Percentiles rank a stretch among this genome's conserved stretches.
phyloP scores from a whole-genome alignment of 1,140 invertebrate species.

The Scaptomyza hsui region DNA sequence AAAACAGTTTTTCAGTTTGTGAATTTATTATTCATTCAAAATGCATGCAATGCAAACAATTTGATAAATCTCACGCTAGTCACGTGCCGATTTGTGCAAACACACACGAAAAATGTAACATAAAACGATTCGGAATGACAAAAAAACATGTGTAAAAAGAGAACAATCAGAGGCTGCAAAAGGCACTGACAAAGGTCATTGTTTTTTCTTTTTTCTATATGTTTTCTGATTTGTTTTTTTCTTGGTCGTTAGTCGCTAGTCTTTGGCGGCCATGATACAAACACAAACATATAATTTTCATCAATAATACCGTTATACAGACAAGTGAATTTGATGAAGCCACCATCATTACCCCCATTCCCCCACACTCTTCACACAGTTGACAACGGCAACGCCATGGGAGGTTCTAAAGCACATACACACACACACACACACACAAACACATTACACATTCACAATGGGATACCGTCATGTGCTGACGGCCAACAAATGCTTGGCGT shows the following conservation, averaged over 20 bases:
- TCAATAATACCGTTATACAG: conserved; percentile 62
- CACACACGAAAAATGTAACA: conserved; percentile 42
- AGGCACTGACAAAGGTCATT: conserved; percentile 35
- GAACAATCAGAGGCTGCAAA: conserved; percentile 19
- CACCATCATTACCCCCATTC: conserved; percentile 9
- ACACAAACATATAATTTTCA: conserved; percentile 68
- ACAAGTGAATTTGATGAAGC: conserved; percentile 67
- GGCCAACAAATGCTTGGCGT: conserved; percentile 53
- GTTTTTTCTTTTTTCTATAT: conserved; percentile 18
- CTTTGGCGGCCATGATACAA: conserved; percentile 44
- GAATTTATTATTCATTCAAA: conserved; percentile 9
- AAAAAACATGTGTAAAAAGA: neutral
- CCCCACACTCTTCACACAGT: neutral
- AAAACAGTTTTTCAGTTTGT: conserved; percentile 47
- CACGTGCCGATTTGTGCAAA: conserved; percentile 46
- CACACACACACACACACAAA: conserved; percentile 10
- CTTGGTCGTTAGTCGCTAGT: conserved; percentile 26
- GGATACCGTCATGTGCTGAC: conserved; percentile 45
- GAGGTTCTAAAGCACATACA: conserved; percentile 39
- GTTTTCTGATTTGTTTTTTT: neutral
- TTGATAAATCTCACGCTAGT: conserved; percentile 50
- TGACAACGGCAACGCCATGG: conserved; percentile 45
- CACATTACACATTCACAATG: conserved; percentile 43
- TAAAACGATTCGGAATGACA: conserved; percentile 19
- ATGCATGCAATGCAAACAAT: conserved; percentile 39